Evolutionary conservation across 1,140 invertebrate genomes (phyloP), one percentile per base, ranked within the genome.

Genomic region (Drosophila burlai): DNA sequence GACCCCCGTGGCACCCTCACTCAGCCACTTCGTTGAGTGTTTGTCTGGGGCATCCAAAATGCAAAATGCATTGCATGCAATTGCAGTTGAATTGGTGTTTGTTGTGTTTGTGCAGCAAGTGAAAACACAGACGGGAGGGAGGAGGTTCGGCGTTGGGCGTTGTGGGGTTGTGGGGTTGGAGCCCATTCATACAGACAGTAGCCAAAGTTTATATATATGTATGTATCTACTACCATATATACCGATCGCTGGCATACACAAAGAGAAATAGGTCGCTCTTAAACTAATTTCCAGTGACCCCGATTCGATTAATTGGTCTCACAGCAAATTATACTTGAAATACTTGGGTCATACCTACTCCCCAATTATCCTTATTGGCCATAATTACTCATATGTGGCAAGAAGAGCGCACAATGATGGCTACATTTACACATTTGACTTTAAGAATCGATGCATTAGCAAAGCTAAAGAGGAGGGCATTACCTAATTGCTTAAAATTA

Each of bases 41-140:
- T 78, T 78, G 75, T 78, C 75, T 78, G 43, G 75, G 64, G 64
- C 64, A 77, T 68, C 57, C 74, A 73, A 74, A 74, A 74, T 74
- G 71, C 63, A 78, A 78, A 78, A 78, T 78, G 75, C 74, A 78
- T 78, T 78, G 57, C 75, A 69, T 77, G 63, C 64, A 77, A 78
- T 77, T 77, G 75, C 74, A 77, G 58, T 77, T 78, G 74, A 78
- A 78, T 69, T 74, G 75, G 74, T 77, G 64, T 78, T 77, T 77
- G 73, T 77, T 77, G 74, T 77, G 75, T 77, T 78, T 78, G 75
- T 77, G 75, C 75, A 77, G 74, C 75, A 69, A 77, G 74, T 77
- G 75, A 77, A 77, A 69, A 77, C 73, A 77, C 55, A 47, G 54
- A 24, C 10, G 40, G 29, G 29, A 6, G 3, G 26, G 18, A 4